Evolutionary conservation across 2,113 vertebrate genomes (phyloP), one percentile per base, ranked within the genome.

Genomic region (Ochotona curzoniae): DNA sequence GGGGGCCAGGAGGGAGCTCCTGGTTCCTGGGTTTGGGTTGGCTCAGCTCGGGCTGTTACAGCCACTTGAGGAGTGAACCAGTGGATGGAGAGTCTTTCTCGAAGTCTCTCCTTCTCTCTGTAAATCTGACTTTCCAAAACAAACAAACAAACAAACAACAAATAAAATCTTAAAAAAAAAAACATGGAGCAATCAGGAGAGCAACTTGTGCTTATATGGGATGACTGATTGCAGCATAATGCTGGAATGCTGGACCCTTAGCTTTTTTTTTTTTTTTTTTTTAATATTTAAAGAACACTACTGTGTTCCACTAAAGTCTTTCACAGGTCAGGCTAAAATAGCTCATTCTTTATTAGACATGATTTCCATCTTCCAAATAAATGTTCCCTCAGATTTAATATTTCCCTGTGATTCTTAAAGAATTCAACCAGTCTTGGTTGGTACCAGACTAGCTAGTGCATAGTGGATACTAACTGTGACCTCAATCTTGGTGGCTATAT

Each of bases 281-380:
- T 67, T 66, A 86, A 60, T 90, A 85, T 49, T 81, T 90, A 74
- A 90, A 74, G 80, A 38, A 30, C 47, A 86, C 15, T 90, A 79
- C 47, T 20, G 73, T 25, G 20, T n/a, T 44, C 30, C 1, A 61
- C 25, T 67, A 74, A 69, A 91, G 63, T 64, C 35, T 79, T 63
- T 93, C 69, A 61, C 26, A 83, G 35, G 15, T 30, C n/a, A 91
- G 11, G 11, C 25, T 73, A 88, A 89, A 93, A 47, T 70, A 20
- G 7, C 12, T 2, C 49, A 69, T 81, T 76, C 32, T 86, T 82
- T 7, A 61, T 35, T 49, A 21, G 54, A 44, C 9, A 54, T 90
- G 28, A 30, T 75, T 82, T 60, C 20, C 11, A 85, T 28, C 8
- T 30, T 74, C 57, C 74, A 89, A 83, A 38, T 67, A 89, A 73